These are phyloP conservation scores for Prinia subflava DNA, from an alignment of 2,113 vertebrate genomes.

Conservation along the genomic window DNA sequence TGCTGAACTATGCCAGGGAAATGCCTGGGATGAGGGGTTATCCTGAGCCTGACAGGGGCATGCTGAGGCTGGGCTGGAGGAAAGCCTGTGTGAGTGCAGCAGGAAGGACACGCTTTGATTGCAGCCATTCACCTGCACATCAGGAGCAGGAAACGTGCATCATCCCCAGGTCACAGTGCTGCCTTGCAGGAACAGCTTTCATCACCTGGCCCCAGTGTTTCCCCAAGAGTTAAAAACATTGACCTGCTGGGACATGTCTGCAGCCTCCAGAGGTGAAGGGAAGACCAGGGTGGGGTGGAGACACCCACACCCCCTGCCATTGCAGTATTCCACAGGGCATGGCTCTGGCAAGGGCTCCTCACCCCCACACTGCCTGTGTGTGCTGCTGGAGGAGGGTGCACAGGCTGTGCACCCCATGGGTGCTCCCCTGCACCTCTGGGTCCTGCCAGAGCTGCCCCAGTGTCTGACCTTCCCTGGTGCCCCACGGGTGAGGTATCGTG, in stretches of 20 bases:
- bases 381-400: background rate
- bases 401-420: background rate
- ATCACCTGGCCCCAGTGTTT: background rate
- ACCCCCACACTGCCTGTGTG: rapidly evolving
- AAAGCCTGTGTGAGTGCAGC: background rate
- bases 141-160: background rate
- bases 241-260: background rate
- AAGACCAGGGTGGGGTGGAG: conserved; percentile 16
- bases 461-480: background rate
- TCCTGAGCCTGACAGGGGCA: background rate
- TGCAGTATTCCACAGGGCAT: background rate
- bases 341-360: rapidly evolving
- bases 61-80: background rate
- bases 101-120: background rate
- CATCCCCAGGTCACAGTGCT: background rate
- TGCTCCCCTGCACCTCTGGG: background rate
- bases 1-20: background rate
- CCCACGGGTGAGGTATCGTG: rapidly evolving
- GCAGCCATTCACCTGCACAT: background rate
- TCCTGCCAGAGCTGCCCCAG: rapidly evolving
- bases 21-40: background rate
- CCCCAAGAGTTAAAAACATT: background rate
- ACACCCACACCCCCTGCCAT: background rate
- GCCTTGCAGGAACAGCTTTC: background rate
- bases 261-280: background rate